Base-by-base conservation (phyloP, 1,140 invertebrate species). In the Heterodera carotae region DNA sequence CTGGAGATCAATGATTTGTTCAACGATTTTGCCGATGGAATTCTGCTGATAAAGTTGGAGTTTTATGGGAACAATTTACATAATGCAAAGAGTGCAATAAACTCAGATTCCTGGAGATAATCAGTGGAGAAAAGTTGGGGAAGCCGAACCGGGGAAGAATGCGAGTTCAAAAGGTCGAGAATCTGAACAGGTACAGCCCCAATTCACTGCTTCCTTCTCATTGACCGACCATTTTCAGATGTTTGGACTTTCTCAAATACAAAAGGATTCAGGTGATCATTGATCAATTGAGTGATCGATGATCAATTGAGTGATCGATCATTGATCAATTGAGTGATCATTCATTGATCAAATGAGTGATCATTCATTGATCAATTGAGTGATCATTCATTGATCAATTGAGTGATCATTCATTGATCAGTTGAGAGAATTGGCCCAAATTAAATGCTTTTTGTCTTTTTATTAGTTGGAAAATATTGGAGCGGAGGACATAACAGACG, bases 131-230 rank as follows among this genome's bases (percentile, higher is more conserved):
- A 89, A 94, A 96, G 87, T 90, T 99, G 80, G 95, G 94, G 53
- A 93, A 96, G 83, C 96, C 96, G 75, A 99, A 98, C 90, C 94
- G 93, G 88, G 97, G 96, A 29, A 92, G 93, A 78, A 96, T 99
- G 93, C 90, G 96, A 84, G 96, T 99, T 33, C 97, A 99, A 90
- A 98, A 98, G 91, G 94, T 99, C 59, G 97, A 99, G 90, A 99
- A 99, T 90, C 94, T 99, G 82, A 99, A 98, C 90, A 78, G 56
- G 69, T 70, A n/a, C n/a, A 22, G 27, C 34, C n/a, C 10, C n/a
- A n/a, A n/a, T 69, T 69, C n/a, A 3, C n/a, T n/a, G n/a, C n/a
- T 69, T 29, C n/a, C 7, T 34, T 25, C n/a, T 69, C 8, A 25
- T 18, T 25, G 5, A 27, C 48, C n/a, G 7, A 69, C 62, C 29